phyloP scores from a whole-genome alignment of 2,797 vertebrate species.

The Miichthys miiuy region DNA sequence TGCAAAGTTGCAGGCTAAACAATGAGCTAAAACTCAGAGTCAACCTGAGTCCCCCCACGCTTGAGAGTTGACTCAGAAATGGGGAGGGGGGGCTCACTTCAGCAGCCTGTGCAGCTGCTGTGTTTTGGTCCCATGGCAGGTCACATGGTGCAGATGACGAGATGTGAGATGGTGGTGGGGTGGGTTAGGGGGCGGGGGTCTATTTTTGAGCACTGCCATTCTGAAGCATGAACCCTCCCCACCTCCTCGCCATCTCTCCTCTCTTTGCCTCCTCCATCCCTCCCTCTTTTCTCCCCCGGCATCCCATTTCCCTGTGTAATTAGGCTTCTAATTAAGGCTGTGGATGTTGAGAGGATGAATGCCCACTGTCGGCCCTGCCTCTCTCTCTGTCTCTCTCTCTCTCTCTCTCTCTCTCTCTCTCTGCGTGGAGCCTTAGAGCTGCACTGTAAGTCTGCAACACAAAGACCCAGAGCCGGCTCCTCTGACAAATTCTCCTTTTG shows the following conservation, averaged over 20 bases:
- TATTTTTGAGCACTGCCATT: slow-evolving; percentile 78
- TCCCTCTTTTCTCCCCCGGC: slow-evolving; percentile 61
- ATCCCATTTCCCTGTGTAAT: slow-evolving; percentile 79
- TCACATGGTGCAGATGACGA: slow-evolving; percentile 69
- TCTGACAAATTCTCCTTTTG: slow-evolving; percentile 33
- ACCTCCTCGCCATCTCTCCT: slow-evolving; percentile 38
- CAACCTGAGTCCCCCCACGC: not conserved
- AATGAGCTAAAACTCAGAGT: not conserved
- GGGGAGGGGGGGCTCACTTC: slow-evolving; percentile 9
- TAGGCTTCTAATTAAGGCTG: slow-evolving; percentile 79
- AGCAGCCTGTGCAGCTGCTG: slow-evolving; percentile 61
- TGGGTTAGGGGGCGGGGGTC: slow-evolving; percentile 37
- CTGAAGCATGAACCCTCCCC: slow-evolving; percentile 53
- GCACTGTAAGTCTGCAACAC: slow-evolving; percentile 36
- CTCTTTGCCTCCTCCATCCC: slow-evolving; percentile 50
- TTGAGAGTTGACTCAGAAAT: not conserved
- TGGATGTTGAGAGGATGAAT: slow-evolving; percentile 74
- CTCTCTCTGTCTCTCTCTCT: slow-evolving; percentile 22
- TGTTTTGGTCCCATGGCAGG: slow-evolving; percentile 46
- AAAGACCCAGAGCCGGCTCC: slow-evolving; percentile 35
- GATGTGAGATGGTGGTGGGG: slow-evolving; percentile 28
- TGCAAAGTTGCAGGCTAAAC: not conserved
- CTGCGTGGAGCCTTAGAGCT: slow-evolving; percentile 44
- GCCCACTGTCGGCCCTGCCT: slow-evolving; percentile 52
- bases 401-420: slow-evolving; percentile 16